phyloP scores from a whole-genome alignment of 35 echinoderm and acorn worm genomes.

The Heliocidaris erythrogramma region DNA sequence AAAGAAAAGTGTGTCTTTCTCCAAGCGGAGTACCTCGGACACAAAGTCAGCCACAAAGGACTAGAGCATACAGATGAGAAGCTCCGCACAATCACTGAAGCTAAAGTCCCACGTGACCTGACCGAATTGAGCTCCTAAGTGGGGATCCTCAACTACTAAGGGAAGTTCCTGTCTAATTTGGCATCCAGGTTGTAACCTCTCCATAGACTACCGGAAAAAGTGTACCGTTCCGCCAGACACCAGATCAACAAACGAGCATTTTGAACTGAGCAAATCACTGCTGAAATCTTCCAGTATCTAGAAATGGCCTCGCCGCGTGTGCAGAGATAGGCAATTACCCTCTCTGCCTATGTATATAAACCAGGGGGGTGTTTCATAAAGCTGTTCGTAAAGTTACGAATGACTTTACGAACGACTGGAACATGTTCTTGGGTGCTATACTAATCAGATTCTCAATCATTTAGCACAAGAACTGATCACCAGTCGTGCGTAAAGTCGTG shows the following conservation, averaged over 20 bases:
- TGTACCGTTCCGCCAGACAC: constrained; percentile 19
- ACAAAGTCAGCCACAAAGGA: constrained; percentile 53
- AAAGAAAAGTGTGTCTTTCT: constrained; percentile 63
- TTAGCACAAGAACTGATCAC: too few relatives aligned
- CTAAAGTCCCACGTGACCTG: constrained; percentile 39
- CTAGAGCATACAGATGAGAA: constrained; percentile 64
- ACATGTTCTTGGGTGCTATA: too few relatives aligned
- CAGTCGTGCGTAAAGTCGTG: too few relatives aligned
- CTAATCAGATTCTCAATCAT: too few relatives aligned
- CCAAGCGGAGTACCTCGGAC: constrained; percentile 59
- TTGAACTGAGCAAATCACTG: constrained; percentile 33
- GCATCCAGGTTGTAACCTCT: constrained; percentile 51
- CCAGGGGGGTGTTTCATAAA: too few relatives aligned
- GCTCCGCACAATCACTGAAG: constrained; percentile 62
- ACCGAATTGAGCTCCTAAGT: constrained; percentile 59
- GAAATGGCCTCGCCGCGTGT: constrained; percentile 60
- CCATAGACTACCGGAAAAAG: constrained; percentile 43
- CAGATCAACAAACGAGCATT: constrained; percentile 39
- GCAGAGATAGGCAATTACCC: constrained; percentile 71
- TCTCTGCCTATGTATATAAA: constrained; percentile 61
- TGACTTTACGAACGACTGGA: too few relatives aligned
- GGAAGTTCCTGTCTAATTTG: constrained; percentile 57
- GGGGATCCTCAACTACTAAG: constrained; percentile 67
- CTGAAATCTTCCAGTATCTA: constrained; percentile 35
- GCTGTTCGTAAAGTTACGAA: too few relatives aligned